Conservation (phyloP, 2,113 vertebrate species). For the Vulpes lagopus region DNA sequence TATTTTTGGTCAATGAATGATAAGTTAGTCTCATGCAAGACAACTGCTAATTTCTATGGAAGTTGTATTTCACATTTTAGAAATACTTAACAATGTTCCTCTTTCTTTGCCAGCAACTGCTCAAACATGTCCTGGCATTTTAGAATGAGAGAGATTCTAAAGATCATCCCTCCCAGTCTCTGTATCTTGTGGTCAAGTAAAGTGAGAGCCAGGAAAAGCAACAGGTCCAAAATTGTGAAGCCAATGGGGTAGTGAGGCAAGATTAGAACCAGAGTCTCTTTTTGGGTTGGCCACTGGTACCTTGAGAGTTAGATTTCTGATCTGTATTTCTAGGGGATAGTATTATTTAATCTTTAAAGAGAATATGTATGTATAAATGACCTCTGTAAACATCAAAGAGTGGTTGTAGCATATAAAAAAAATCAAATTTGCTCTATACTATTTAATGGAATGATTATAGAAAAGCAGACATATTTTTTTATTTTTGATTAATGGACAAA, state of each 20-base stretch:
- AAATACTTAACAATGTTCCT: not conserved
- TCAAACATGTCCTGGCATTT: rapidly evolving
- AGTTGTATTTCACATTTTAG: not conserved
- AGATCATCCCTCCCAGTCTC: too few relatives aligned
- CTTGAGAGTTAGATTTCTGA: not conserved
- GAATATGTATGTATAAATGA: not conserved
- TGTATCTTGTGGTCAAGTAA: not conserved
- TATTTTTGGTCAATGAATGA: not conserved
- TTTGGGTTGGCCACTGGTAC: not conserved
- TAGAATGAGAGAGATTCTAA: not conserved
- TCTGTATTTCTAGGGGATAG: not conserved
- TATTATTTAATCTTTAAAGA: not conserved
- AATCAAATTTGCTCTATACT: not conserved
- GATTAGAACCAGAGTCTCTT: not conserved
- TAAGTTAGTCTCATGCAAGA: not conserved
- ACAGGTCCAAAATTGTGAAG: rapidly evolving
- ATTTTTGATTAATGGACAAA: conserved; percentile 37
- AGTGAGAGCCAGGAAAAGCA: not conserved
- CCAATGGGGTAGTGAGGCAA: rapidly evolving
- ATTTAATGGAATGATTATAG: not conserved
- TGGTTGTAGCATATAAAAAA: not conserved
- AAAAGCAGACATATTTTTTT: conserved; percentile 10
- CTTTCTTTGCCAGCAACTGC: not conserved
- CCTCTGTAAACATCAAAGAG: not conserved
- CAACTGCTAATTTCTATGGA: not conserved